Evolutionary conservation across 2,113 vertebrate genomes (phyloP).

Genomic region (Poecilia latipinna): DNA sequence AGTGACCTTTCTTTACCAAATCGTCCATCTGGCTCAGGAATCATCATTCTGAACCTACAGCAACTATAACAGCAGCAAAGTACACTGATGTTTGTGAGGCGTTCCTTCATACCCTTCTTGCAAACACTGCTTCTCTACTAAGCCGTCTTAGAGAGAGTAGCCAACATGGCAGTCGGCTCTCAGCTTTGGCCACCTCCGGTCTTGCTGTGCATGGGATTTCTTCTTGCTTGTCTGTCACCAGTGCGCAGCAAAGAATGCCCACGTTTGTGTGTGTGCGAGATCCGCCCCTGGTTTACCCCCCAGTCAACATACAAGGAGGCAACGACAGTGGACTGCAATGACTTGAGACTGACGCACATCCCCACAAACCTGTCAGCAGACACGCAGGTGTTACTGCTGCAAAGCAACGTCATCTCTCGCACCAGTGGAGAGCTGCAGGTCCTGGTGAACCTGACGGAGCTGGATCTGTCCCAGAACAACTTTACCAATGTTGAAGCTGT

Average conservation of each 20-base stretch:
- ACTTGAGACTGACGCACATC: constrained; percentile 90
- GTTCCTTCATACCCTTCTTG: constrained; percentile 33
- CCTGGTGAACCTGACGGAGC: constrained; percentile 92
- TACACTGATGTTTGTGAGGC: constrained; percentile 53
- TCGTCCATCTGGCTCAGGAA: constrained; percentile 22
- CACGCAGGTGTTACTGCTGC: constrained; percentile 94
- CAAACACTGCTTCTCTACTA: constrained; percentile 51
- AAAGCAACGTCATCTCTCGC: constrained; percentile 93
- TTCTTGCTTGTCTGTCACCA: constrained; percentile 76
- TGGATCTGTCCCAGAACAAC: constrained; percentile 98
- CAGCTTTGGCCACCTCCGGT: constrained; percentile 62
- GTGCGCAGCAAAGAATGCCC: constrained; percentile 85
- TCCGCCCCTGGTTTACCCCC: constrained; percentile 97
- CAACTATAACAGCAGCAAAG: constrained; percentile 6
- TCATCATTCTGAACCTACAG: constrained; percentile 5
- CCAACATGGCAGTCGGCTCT: constrained; percentile 79
- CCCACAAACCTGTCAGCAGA: constrained; percentile 91
- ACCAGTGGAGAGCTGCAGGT: constrained; percentile 88
- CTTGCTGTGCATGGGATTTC: constrained; percentile 76
- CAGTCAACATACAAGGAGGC: constrained; percentile 97
- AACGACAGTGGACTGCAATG: constrained; percentile 96
- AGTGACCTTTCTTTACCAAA: constrained; percentile 33
- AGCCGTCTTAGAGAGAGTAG: constrained; percentile 47
- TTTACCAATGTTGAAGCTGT: constrained; percentile 91
- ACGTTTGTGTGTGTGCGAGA: constrained; percentile 94